These are phyloP conservation scores for Cataglyphis rosenhaueri DNA, from an alignment of 2,888 invertebrate genomes.

Conservation along the genomic window DNA sequence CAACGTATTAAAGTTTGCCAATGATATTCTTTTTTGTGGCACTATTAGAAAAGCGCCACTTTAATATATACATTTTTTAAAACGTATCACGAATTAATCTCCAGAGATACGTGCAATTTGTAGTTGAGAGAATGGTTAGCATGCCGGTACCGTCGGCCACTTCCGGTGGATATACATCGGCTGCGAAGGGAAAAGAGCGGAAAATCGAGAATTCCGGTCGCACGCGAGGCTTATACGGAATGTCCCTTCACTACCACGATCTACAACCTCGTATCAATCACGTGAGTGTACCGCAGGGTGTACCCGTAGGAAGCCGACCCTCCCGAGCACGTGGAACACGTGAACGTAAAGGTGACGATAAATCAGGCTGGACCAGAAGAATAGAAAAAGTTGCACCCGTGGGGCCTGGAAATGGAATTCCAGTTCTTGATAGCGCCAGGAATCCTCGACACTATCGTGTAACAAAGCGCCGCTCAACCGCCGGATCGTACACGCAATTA, in stretches of 20 bases:
- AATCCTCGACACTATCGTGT: constrained; percentile 40
- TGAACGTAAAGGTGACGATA: constrained; percentile 67
- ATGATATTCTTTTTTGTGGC: not conserved
- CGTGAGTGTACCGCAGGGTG: constrained; percentile 57
- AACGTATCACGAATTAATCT: constrained; percentile 19
- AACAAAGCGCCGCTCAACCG: constrained; percentile 54
- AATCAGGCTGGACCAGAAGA: constrained; percentile 69
- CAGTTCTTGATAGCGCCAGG: constrained; percentile 49
- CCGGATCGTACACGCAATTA: constrained; percentile 48
- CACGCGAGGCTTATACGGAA: constrained; percentile 73
- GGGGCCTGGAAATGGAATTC: constrained; percentile 62
- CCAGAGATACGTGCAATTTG: constrained; percentile 30
- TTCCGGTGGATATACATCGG: constrained; percentile 26
- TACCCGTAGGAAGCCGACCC: constrained; percentile 49
- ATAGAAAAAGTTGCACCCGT: constrained; percentile 68
- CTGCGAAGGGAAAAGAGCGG: constrained; percentile 55
- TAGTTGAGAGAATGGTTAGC: constrained; percentile 28
- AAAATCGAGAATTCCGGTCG: constrained; percentile 74
- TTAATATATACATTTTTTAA: not conserved
- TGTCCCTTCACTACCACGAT: constrained; percentile 61
- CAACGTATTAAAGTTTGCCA: not conserved
- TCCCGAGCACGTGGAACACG: constrained; percentile 51
- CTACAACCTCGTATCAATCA: constrained; percentile 74
- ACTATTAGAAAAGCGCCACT: not conserved
- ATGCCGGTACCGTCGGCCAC: constrained; percentile 44